Base-by-base conservation (phyloP, 2,888 invertebrate species). In the Anticlea derivata region DNA sequence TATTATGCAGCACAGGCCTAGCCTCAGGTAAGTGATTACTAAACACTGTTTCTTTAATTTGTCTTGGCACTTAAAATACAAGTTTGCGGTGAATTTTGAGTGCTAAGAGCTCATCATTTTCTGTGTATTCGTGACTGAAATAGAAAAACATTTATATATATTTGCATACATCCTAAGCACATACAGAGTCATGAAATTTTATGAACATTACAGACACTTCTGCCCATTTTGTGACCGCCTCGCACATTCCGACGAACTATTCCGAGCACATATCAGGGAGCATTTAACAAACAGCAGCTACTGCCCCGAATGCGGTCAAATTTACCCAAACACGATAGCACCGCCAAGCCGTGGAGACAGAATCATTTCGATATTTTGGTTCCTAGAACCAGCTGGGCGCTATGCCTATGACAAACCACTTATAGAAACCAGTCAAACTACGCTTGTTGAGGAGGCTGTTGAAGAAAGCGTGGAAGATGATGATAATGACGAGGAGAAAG, bases 161-260 rank as follows among this genome's bases (percentile, higher is more conserved):
- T n/a, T n/a, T n/a, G n/a, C n/a, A n/a, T n/a, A n/a, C n/a, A n/a
- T n/a, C n/a, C n/a, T n/a, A n/a, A n/a, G n/a, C n/a, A n/a, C n/a
- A n/a, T n/a, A n/a, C n/a, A n/a, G n/a, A n/a, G n/a, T n/a, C n/a
- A n/a, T n/a, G n/a, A n/a, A n/a, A n/a, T n/a, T n/a, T n/a, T n/a
- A n/a, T n/a, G n/a, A n/a, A 6, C 6, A 5, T 35, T 35, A 23
- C 35, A 35, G 35, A 23, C 35, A 35, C 12, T 35, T 35, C 23
- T 35, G 35, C 35, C 35, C 35, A 7, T 35, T 23, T 7, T 35
- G 35, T 10, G 7, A 35, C 11, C 23, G 11, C 7, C 22, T 35
- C 7, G 35, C 35, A 7, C 35, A 35, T 22, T 23, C 23, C 11
- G 35, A 35, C 7, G 3, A 2, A 1, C 0, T 7, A 7, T 35